phyloP scores from a whole-genome alignment of 2,888 invertebrate genomes.

The Eudasyphora cyanicolor region DNA sequence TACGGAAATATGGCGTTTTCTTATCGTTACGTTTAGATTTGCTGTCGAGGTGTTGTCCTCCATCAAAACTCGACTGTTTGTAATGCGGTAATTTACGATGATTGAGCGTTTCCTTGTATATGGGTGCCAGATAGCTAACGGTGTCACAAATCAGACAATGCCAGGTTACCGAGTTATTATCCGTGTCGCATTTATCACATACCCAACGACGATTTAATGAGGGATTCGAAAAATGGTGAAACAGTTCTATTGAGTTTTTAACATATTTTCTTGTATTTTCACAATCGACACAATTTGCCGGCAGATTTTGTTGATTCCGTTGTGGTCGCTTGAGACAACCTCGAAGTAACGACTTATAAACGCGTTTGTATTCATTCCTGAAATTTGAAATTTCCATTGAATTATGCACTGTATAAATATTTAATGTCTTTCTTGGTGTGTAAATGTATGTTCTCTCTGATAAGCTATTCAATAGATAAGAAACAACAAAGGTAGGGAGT shows the following conservation, averaged over 20 bases:
- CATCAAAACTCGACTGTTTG: conserved; percentile 62
- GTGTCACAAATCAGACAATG: conserved; percentile 80
- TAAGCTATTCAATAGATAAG: not conserved
- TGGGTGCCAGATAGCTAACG: conserved; percentile 80
- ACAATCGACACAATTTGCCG: conserved; percentile 77
- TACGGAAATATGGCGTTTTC: conserved; percentile 72
- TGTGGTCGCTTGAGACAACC: conserved; percentile 78
- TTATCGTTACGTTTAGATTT: conserved; percentile 70
- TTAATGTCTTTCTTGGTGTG: not conserved
- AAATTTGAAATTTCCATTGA: conserved; percentile 65
- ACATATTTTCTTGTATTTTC: conserved; percentile 79
- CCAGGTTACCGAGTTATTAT: conserved; percentile 80
- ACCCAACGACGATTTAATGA: conserved; percentile 80
- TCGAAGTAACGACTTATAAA: conserved; percentile 79
- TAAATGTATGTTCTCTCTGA: not conserved
- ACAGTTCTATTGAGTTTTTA: conserved; percentile 78
- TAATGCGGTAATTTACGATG: conserved; percentile 58
- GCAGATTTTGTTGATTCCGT: conserved; percentile 77
- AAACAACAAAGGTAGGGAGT: not conserved
- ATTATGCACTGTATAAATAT: conserved; percentile 35
- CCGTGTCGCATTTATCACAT: conserved; percentile 78
- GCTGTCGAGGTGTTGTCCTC: conserved; percentile 59
- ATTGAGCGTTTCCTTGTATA: conserved; percentile 79
- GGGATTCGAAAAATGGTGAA: conserved; percentile 80
- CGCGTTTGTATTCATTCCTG: conserved; percentile 78